Evolutionary conservation across 2,797 vertebrate species (phyloP), one percentile per base, ranked within the genome.

Genomic region (Acipenser transmontanus): DNA sequence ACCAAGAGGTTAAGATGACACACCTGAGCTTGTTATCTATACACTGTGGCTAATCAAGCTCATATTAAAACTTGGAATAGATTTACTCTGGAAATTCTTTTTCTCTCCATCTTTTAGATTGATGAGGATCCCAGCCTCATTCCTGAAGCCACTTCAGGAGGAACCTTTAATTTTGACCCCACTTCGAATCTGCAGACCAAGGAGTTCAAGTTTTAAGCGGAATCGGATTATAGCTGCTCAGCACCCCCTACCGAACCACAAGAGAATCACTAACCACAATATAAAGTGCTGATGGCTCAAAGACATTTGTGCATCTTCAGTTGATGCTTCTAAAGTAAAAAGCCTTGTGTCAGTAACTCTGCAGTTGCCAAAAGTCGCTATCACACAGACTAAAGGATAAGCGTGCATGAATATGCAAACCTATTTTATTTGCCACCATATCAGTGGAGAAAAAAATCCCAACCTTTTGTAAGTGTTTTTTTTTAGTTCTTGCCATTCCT

Each of bases 151-250:
- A 98, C 93, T 82, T 96, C 97, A 91, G 94, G 93, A 82, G 97
- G 95, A 85, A 98, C 95, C 80, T 99, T 95, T 85, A 96, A 92
- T 80, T 99, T 99, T 7, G 97, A 99, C 74, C 91, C 97, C 50
- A 89, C 97, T 3, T 92, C 95, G 82, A 98, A 97, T 88, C 92
- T 98, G 85, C 96, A 97, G 87, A 93, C 95, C 66, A 98, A 97
- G 92, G 94, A 97, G 85, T 98, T 98, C 77, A 97, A 99, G 87
- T 99, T 99, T 90, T 99, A 91, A 89, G 78, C 81, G 86, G 74
- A 77, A 0, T 84, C 76, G 86, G 85, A 88, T 88, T 87, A 85
- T 92, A 93, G 92, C 91, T 93, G 88, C 85, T 88, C 84, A 80
- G 78, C 84, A 85, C 83, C 79, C 82, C 74, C 72, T 64, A 84